These are phyloP conservation scores for Megastigmus dorsalis DNA, from an alignment of 2,888 invertebrate species.

Conservation along the genomic window DNA sequence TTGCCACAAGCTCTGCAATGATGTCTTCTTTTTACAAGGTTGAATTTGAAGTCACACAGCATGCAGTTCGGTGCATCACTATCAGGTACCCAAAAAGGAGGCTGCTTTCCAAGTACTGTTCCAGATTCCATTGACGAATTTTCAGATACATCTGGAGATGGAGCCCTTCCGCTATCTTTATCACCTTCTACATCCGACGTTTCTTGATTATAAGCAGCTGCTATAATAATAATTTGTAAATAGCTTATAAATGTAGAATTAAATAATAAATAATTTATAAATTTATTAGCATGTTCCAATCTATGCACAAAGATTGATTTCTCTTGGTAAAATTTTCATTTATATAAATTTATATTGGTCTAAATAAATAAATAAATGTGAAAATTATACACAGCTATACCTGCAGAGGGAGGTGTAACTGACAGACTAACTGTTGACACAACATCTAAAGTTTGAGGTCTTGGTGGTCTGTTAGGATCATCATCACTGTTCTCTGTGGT, in stretches of 20 bases:
- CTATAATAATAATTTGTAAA: too few species aligned
- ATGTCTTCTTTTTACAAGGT: slow-evolving; percentile 87
- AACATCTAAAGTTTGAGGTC: slow-evolving; percentile 71
- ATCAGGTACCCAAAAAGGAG: slow-evolving; percentile 93
- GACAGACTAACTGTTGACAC: slow-evolving; percentile 63
- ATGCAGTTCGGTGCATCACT: slow-evolving; percentile 87
- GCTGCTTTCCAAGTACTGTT: slow-evolving; percentile 81
- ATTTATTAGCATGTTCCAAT: too few species aligned
- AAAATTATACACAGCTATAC: slow-evolving; percentile 49
- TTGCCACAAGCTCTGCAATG: slow-evolving; percentile 92
- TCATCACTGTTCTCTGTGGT: slow-evolving; percentile 59
- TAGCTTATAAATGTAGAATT: slow-evolving; percentile 31
- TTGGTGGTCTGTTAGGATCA: slow-evolving; percentile 63
- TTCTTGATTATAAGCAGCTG: slow-evolving; percentile 62
- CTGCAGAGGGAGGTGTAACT: slow-evolving; percentile 59
- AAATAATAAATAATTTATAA: slow-evolving; percentile 6
- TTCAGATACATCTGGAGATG: slow-evolving; percentile 68
- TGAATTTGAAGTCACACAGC: slow-evolving; percentile 88
- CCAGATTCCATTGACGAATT: slow-evolving; percentile 70
- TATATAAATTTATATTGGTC: too few species aligned
- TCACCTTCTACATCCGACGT: slow-evolving; percentile 60
- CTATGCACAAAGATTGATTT: too few species aligned
- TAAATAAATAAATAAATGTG: too few species aligned
- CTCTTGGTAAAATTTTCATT: too few species aligned
- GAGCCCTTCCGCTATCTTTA: slow-evolving; percentile 63